Evolutionary conservation across 1,140 invertebrate species (phyloP).

Genomic region (Drosophila pseudoobscura): DNA sequence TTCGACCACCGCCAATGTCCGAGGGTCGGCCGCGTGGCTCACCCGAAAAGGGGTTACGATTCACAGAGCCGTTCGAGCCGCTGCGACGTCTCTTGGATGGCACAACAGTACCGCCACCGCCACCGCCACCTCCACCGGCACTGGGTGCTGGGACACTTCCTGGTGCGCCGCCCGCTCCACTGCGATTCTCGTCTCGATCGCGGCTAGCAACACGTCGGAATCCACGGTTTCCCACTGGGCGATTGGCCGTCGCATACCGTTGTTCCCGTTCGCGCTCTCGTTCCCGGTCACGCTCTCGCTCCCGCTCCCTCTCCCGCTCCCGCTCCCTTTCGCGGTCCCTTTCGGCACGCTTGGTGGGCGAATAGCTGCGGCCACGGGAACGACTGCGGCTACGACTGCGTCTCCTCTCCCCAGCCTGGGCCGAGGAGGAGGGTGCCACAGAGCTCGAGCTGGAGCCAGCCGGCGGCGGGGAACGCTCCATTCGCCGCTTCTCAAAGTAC

Average conservation of each 20-base stretch:
- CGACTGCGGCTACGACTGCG: conserved; percentile 72
- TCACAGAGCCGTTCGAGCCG: conserved; percentile 43
- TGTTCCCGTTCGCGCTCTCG: conserved; percentile 62
- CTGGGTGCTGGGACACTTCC: background rate
- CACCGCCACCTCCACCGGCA: conserved; percentile 8
- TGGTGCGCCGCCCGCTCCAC: conserved; percentile 18
- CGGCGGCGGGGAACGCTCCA: conserved; percentile 73
- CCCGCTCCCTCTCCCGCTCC: conserved; percentile 63
- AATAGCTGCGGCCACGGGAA: conserved; percentile 78
- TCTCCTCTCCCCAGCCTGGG: conserved; percentile 33
- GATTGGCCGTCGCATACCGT: conserved; percentile 47
- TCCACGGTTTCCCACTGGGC: conserved; percentile 28
- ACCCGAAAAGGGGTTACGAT: conserved; percentile 62
- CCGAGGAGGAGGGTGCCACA: conserved; percentile 16
- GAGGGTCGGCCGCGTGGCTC: conserved; percentile 52
- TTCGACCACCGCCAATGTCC: conserved; percentile 51
- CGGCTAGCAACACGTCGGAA: conserved; percentile 55
- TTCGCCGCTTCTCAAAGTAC: conserved; percentile 79
- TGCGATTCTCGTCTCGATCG: conserved; percentile 62
- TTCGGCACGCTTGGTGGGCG: conserved; percentile 67
- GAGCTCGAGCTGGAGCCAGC: conserved; percentile 21
- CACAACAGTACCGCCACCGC: conserved; percentile 14
- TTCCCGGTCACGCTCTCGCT: conserved; percentile 68
- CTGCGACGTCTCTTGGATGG: conserved; percentile 76
- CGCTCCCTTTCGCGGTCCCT: conserved; percentile 57